Base-by-base conservation (phyloP, 2,888 invertebrate species). In the Cosmorhoe ocellata region DNA sequence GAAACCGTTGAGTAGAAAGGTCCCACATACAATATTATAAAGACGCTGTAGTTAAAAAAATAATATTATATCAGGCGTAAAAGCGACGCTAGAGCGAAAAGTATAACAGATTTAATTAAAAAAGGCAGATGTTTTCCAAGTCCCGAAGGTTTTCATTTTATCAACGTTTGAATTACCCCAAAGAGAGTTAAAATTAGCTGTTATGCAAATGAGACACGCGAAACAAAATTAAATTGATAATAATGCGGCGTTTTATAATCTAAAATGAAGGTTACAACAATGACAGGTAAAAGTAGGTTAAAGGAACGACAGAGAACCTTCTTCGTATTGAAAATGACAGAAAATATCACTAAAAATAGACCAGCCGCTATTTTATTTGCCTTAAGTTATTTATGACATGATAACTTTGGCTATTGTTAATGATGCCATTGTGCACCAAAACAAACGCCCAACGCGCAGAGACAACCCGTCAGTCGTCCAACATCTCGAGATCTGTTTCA, bases 391-490 rank as follows among this genome's bases (percentile, higher is more conserved):
- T 50, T 50, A 31, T 40, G 13, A 61, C 50, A 50, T 46, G 47
- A 27, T 31, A 10, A 24, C 52, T 51, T 52, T 28, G 53, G 36
- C 46, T 49, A 49, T 58, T 55, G 61, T 61, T 50, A 39, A n/a
- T 46, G 38, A 42, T 38, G 32, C 43, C 43, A 51, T 61, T 61
- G 58, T 61, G 49, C 41, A 53, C 41, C 56, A 51, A 56, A 57
- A 63, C 59, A 66, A 64, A 58, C 56, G 56, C 33, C 34, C 45
- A 59, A 58, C 65, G 58, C 62, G 55, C 50, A 54, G 37, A 56
- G 62, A 58, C 64, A 61, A 45, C 60, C 55, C 55, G 67, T 66
- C 63, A 63, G 54, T 50, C 58, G 64, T 58, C 71, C 67, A 68
- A 60, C 46, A 61, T 61, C 44, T 41, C 46, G 39, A 56, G 71